Evolutionary conservation across 2,113 vertebrate genomes (phyloP), one percentile per base, ranked within the genome.

Genomic region (Pogona vitticeps): DNA sequence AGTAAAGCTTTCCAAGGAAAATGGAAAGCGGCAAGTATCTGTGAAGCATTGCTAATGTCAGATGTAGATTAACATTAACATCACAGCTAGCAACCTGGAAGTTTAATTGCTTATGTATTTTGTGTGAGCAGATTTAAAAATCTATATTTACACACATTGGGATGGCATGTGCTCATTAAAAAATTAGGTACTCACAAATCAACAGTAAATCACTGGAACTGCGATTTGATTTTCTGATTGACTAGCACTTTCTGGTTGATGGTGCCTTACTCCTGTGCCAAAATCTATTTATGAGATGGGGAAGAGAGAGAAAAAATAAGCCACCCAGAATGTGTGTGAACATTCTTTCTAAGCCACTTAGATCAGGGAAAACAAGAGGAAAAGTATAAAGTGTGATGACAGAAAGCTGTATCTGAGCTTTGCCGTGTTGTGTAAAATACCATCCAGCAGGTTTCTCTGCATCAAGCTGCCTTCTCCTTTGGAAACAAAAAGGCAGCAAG

Each of bases 111-210:
- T 94, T 92, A 92, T 70, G 85, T 92, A 93, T 89, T 86, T 88
- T 88, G 76, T 91, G 91, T 91, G 89, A 92, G 80, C 85, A 87
- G 91, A 94, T 92, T 92, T 94, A 91, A 94, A 52, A 94, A 93
- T 92, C 92, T 94, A 91, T 94, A 94, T 94, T 93, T 95, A 92
- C 91, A 90, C 88, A 89, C 88, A 46, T 85, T 87, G 91, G 91
- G 86, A 91, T 89, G 89, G 86, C 73, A 82, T 90, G 82, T 89
- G 84, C 73, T 94, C 92, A 94, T 95, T 95, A 95, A 94, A 94
- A 95, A 94, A 95, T 94, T 88, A 93, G 88, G 92, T 38, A 71
- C 80, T 94, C 81, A 23, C 78, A 85, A 88, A 76, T 81, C 83
- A 80, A 81, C 70, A 75, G 90, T 88, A 94, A 95, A 94, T 91